These are phyloP conservation scores for Rotaria sp. DNA, from an alignment of 2,888 invertebrate species.

Conservation along the genomic window DNA sequence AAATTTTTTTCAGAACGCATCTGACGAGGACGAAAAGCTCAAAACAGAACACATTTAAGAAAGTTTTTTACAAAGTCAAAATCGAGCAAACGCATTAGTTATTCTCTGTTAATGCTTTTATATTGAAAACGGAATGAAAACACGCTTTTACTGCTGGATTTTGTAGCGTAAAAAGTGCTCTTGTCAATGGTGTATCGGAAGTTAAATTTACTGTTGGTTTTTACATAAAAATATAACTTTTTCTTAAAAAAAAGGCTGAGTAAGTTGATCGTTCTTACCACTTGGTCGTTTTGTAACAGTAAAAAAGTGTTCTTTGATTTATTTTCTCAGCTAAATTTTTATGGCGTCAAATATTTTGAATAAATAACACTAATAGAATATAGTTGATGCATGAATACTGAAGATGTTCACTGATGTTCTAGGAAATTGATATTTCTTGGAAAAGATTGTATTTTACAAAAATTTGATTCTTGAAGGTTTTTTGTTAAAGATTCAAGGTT, in stretches of 20 bases:
- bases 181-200: neutral
- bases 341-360: neutral
- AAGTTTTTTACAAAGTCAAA: neutral
- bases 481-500: neutral
- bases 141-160: neutral
- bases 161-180: neutral
- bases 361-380: neutral
- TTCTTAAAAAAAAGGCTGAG: neutral
- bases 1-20: neutral
- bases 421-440: neutral
- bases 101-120: too few relatives aligned
- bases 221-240: neutral
- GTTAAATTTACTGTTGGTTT: neutral
- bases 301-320: neutral
- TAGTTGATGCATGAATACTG: neutral
- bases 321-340: neutral
- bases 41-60: neutral
- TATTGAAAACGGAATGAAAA: neutral
- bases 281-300: neutral
- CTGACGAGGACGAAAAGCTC: neutral
- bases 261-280: neutral
- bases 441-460: neutral
- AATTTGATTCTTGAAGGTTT: neutral
- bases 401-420: neutral
- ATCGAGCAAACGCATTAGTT: neutral